A percentile compares a stretch with the other conserved stretches of the same genome.
Conservation (phyloP, 1,140 invertebrate genomes). For the Drosophila parvula region DNA sequence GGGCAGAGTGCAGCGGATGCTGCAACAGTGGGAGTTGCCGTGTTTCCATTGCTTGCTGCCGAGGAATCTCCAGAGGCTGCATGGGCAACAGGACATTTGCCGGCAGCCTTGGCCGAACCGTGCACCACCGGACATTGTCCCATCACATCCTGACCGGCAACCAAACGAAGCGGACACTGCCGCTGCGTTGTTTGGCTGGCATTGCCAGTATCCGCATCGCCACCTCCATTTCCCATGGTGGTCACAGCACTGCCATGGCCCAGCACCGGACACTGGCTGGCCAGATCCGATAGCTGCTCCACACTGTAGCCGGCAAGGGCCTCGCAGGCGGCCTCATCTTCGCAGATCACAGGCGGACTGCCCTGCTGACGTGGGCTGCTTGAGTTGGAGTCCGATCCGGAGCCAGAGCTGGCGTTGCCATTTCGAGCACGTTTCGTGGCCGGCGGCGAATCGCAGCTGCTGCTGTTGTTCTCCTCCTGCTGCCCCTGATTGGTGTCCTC, state of each 20-base stretch:
- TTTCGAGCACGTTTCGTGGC: constrained; percentile 66
- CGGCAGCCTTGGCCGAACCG: constrained; percentile 64
- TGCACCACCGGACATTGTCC: constrained; percentile 85
- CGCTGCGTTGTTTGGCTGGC: constrained; percentile 16
- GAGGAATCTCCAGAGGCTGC: constrained; percentile 29
- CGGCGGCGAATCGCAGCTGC: constrained; percentile 70
- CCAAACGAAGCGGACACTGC: constrained; percentile 84
- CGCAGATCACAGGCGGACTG: constrained; percentile 79
- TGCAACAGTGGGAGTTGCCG: constrained; percentile 8
- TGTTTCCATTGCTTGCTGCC: constrained; percentile 11
- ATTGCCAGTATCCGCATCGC: constrained; percentile 61
- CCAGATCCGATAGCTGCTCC: constrained; percentile 78
- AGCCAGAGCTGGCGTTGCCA: constrained; percentile 46
- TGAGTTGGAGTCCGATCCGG: constrained; percentile 54
- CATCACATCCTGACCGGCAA: constrained; percentile 85
- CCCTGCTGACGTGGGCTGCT: constrained; percentile 56
- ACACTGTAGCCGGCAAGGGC: constrained; percentile 58
- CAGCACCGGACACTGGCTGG: constrained; percentile 77
- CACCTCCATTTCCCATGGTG: constrained; percentile 49
- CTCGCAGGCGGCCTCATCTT: constrained; percentile 61
- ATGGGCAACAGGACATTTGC: constrained; percentile 74
- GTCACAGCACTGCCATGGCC: constrained; percentile 38
- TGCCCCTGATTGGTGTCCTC: constrained; percentile 8
- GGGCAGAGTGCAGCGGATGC: constrained; percentile 73
- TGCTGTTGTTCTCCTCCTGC: constrained; percentile 37